Evolutionary conservation across 2,797 vertebrate species (phyloP), one percentile per base, ranked within the genome.

Genomic region (Phaenicophaeus curvirostris): DNA sequence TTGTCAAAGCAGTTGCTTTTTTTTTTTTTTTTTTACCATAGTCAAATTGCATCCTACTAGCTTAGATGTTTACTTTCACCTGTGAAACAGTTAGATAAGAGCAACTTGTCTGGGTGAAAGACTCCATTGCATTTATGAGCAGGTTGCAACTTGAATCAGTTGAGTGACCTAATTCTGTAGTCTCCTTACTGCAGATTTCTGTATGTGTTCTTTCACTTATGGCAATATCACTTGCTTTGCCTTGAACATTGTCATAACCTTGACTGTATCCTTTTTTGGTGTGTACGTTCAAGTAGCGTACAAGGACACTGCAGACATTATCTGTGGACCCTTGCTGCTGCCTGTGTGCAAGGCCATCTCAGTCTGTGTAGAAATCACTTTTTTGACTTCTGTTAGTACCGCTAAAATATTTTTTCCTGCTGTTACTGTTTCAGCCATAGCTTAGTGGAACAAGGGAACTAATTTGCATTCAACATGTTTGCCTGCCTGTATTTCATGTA

Each of bases 211-310:
- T n/a, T 65, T 31, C 39, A 19, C 19, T n/a, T 33, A 12, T 1
- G 9, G 20, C 3, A 2, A 2, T 31, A 17, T 12, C n/a, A 9
- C 28, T 71, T 14, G 25, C 57, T 72, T 78, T 41, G 39, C 61
- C 75, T 63, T 61, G 65, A 71, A 5, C 13, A 0, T 4, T 20
- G 27, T 3, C 17, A 4, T 57, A 48, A 4, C 24, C 27, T 50
- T 35, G 31, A 6, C 37, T 66, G 28, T 41, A 12, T 33, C 8
- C 8, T 42, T 37, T 35, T 1, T 1, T 33, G 11, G 11, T n/a
- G 6, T 0, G 2, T 1, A 0, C 6, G 57, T 48, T 21, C 44
- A 24, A 17, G 37, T 2, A 11, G 16, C 0, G 4, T 35, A 4
- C 37, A 31, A 51, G 50, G 25, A 31, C 21, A 3, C 44, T 46